These are phyloP conservation scores for Molanna angustata DNA, from an alignment of 2,888 invertebrate genomes.

Conservation along the genomic window DNA sequence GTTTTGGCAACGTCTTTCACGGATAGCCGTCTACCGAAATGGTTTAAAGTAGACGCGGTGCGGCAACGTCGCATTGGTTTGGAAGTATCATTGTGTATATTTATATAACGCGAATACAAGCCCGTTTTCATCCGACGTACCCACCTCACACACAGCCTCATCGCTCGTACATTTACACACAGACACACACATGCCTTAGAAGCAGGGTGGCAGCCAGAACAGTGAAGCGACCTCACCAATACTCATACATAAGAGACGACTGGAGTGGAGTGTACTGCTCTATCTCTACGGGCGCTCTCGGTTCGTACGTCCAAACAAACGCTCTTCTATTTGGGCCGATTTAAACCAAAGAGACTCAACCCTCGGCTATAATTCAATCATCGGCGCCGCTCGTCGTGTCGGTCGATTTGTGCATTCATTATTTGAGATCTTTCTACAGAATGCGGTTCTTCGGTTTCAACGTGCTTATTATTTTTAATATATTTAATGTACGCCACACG, in stretches of 20 bases:
- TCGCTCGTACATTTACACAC: background rate
- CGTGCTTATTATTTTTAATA: too few relatives aligned
- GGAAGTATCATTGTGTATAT: conserved; percentile 13
- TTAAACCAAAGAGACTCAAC: too few relatives aligned
- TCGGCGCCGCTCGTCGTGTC: too few relatives aligned
- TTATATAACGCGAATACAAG: conserved; percentile 20
- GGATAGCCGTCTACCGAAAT: conserved; percentile 1
- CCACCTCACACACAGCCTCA: background rate
- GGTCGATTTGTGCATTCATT: too few relatives aligned
- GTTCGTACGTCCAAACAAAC: too few relatives aligned
- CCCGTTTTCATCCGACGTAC: conserved; percentile 5
- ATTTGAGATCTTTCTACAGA: too few relatives aligned
- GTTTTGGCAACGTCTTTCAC: too few relatives aligned
- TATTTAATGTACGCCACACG: conserved; percentile 7
- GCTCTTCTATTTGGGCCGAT: too few relatives aligned
- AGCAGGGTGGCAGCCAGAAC: conserved; percentile 14
- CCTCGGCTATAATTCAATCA: too few relatives aligned
- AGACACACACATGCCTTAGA: conserved; percentile 4
- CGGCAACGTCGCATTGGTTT: conserved; percentile 15
- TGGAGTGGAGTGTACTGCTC: background rate
- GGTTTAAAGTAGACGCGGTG: background rate
- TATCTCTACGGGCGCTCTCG: too few relatives aligned
- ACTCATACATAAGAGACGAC: background rate
- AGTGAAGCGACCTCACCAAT: conserved; percentile 18
- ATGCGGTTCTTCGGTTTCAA: too few relatives aligned